Evolutionary conservation across 1,140 invertebrate genomes (phyloP).

Genomic region (Ceratitis capitata): DNA sequence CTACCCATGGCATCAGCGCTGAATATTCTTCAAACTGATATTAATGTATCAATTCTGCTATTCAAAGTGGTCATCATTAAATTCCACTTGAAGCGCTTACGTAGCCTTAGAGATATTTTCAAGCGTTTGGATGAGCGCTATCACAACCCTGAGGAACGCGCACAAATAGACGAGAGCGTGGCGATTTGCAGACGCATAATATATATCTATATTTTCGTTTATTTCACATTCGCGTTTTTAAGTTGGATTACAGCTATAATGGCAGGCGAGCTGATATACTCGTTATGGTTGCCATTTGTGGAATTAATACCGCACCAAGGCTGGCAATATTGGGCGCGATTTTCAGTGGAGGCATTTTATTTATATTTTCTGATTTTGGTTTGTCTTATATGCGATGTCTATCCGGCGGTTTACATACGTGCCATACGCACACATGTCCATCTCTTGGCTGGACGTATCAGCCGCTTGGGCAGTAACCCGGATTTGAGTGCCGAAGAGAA

Average conservation of each 20-base stretch:
- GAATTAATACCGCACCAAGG: not conserved
- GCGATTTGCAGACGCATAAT: not conserved
- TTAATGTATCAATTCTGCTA: too few relatives aligned
- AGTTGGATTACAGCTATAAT: not conserved
- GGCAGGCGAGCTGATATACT: not conserved
- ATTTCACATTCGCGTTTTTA: not conserved
- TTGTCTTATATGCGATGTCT: not conserved
- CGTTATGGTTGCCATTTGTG: not conserved
- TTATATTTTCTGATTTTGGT: not conserved
- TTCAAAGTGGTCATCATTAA: too few relatives aligned
- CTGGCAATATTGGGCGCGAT: not conserved
- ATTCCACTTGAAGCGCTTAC: not conserved
- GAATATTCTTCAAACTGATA: too few relatives aligned
- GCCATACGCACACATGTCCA: not conserved
- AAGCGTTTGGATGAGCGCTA: not conserved
- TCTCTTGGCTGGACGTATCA: not conserved
- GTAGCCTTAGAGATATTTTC: not conserved
- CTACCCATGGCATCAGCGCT: too few relatives aligned
- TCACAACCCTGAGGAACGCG: not conserved
- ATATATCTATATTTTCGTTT: not conserved
- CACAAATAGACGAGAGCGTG: not conserved
- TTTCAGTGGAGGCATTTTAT: not conserved
- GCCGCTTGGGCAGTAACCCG: not conserved
- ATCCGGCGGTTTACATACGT: not conserved
- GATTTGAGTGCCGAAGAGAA: not conserved